phyloP scores from a whole-genome alignment of 2,797 vertebrate genomes.

The Anguilla megastoma region DNA sequence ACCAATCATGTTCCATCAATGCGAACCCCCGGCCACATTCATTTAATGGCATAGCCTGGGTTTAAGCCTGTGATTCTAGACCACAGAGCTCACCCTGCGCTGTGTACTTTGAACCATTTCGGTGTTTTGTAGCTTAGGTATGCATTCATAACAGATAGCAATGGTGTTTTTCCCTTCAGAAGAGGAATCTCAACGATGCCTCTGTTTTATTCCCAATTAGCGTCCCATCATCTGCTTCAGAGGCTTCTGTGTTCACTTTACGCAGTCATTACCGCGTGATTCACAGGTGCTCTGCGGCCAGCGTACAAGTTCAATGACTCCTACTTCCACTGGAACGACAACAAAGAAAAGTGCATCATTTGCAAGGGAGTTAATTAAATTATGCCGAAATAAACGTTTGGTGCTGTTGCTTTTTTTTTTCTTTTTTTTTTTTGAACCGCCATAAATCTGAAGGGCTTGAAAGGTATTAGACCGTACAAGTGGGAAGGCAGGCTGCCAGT shows the following conservation, averaged over 20 bases:
- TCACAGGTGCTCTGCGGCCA: not conserved
- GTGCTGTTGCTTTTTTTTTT: not conserved
- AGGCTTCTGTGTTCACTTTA: not conserved
- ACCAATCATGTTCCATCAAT: too few species aligned
- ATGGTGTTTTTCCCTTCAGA: not conserved
- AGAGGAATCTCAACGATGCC: not conserved
- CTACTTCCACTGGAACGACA: not conserved
- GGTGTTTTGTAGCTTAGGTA: not conserved
- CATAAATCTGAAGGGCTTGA: not conserved
- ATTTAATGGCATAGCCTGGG: not conserved
- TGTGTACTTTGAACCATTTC: not conserved
- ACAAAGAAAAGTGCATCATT: conserved; percentile 23
- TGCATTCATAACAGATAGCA: not conserved
- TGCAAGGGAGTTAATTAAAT: conserved; percentile 18
- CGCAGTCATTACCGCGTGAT: not conserved
- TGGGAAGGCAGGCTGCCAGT: conserved; percentile 7
- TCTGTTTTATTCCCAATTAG: not conserved
- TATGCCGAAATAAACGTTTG: not conserved
- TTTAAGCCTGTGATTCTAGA: not conserved
- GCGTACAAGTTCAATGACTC: not conserved
- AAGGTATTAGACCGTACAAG: conserved; percentile 8
- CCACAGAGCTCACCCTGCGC: not conserved
- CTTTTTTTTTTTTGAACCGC: not conserved
- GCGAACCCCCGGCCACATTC: not conserved
- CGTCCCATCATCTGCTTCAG: not conserved